Base-by-base conservation (phyloP, 2,888 invertebrate genomes). In the Caenorhabditis sp. region DNA sequence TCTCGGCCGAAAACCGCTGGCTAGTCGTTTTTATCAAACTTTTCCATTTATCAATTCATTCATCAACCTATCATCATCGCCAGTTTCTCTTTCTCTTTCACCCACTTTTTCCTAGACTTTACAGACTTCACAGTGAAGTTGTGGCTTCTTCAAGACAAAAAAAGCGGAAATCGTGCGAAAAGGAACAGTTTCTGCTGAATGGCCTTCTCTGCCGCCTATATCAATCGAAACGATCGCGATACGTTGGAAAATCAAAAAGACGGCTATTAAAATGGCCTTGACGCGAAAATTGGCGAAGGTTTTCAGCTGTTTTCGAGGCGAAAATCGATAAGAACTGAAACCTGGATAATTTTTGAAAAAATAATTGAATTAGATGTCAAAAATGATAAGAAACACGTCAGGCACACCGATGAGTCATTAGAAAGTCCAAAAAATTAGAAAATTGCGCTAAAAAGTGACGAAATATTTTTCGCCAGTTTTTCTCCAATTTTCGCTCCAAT, bases 161-260 rank as follows among this genome's bases (percentile, higher is more conserved):
- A 40, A 40, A 15, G 67, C 8, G 47, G 26, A 56, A 58, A 47
- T 18, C 11, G n/a, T n/a, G 2, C 13, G 18, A 37, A 35, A 55
- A 22, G 9, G 58, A 62, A 56, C 64, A 65, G 26, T 28, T 15
- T 37, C 37, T 51, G n/a, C 26, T 37, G 24, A 11, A 58, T 20
- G 20, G 58, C 32, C 58, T 44, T 58, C 35, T 51, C 37, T 28
- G 22, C 18, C 22, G 20, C 20, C 2, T 18, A 32, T 60, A 69
- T 69, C 69, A 60, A 60, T 69, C 37, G 55, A 26, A 18, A 58
- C 15, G 60, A 51, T 60, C 60, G 60, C 37, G 0, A 40, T 26
- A 55, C 35, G 35, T 9, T 20, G 22, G 37, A 51, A 22, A 47
- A 37, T 22, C 11, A n/a, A n/a, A n/a, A n/a, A n/a, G n/a, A n/a